Base-by-base conservation (phyloP, 2,797 vertebrate genomes). In the Phyllotis vaccarum region DNA sequence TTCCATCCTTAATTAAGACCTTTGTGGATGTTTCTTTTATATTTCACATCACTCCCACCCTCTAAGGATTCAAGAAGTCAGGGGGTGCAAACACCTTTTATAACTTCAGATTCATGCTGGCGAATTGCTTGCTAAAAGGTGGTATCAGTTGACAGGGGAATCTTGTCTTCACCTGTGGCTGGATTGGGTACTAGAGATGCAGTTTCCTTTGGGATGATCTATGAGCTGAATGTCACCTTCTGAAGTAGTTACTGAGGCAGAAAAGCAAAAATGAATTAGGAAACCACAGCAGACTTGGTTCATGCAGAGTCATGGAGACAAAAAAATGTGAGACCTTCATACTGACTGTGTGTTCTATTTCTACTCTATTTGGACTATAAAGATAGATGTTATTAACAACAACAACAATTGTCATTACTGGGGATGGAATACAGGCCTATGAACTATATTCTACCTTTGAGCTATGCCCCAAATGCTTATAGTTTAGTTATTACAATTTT, bases 1-100 rank as follows among this genome's bases (percentile, higher is more conserved):
- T 93, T 74, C 89, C 80, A 64, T 76, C 80, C 70, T 92, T 95
- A 95, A 96, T 58, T 68, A 95, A 90, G 91, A 93, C 52, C 40
- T 95, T 95, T 89, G 68, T 89, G 75, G 66, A 56, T 93, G 85
- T 34, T 49, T 83, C 74, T 86, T 24, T 21, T 31, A 21, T 43
- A 72, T 88, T 89, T 94, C 74, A 87, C 3, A 3, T 46, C 46
- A 17, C 2, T 78, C 54, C 34, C 70, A 64, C 19, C 58, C 46
- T 92, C 52, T 68, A 58, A 91, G 70, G 86, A 70, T 75, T 95
- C 89, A 56, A 13, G 64, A 96, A 96, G 64, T 96, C 74, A 91
- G 40, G 89, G 37, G 64, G 40, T 64, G 9, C 70, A 79, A 88
- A 81, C 64, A 58, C 88, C 58, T 94, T 93, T 92, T 92, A 85